Evolutionary conservation across 2,113 vertebrate genomes (phyloP).

Genomic region (Neodontobutis hainanensis): DNA sequence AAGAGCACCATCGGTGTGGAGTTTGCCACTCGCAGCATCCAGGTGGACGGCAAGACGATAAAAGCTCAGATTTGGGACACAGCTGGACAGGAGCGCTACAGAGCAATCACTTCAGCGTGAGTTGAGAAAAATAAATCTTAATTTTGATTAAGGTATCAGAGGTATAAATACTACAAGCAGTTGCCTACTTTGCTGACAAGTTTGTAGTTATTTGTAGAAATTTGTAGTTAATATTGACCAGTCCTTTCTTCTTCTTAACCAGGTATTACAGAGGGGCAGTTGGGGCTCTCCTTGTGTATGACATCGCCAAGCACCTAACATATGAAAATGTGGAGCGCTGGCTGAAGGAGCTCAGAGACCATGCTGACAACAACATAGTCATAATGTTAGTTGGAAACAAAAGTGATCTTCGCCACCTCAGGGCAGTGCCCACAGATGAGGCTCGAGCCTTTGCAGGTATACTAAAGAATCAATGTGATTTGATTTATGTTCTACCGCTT

Average conservation of each 20-base stretch:
- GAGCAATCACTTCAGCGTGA: conserved; percentile 97
- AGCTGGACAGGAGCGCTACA: conserved; percentile 94
- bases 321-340: conserved; percentile 93
- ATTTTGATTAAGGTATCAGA: too few relatives aligned
- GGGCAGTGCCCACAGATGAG: conserved; percentile 91
- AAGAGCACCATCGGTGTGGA: conserved; percentile 98
- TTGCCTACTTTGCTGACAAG: not conserved
- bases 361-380: conserved; percentile 92
- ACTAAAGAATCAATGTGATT: not conserved
- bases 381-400: conserved; percentile 96
- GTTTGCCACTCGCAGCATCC: conserved; percentile 96
- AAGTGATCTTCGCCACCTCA: conserved; percentile 89
- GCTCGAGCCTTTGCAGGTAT: conserved; percentile 89
- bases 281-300: conserved; percentile 89
- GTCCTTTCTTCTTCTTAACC: conserved; percentile 1
- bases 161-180: too few relatives aligned
- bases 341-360: conserved; percentile 92
- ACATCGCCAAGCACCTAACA: conserved; percentile 93
- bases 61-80: conserved; percentile 99
- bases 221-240: not conserved
- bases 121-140: conserved; percentile 49
- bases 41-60: conserved; percentile 96
- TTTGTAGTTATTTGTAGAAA: not conserved
- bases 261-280: conserved; percentile 92
- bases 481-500: too few relatives aligned